These are phyloP conservation scores for Crepidodera aurea DNA, from an alignment of 2,888 invertebrate genomes.

Conservation along the genomic window DNA sequence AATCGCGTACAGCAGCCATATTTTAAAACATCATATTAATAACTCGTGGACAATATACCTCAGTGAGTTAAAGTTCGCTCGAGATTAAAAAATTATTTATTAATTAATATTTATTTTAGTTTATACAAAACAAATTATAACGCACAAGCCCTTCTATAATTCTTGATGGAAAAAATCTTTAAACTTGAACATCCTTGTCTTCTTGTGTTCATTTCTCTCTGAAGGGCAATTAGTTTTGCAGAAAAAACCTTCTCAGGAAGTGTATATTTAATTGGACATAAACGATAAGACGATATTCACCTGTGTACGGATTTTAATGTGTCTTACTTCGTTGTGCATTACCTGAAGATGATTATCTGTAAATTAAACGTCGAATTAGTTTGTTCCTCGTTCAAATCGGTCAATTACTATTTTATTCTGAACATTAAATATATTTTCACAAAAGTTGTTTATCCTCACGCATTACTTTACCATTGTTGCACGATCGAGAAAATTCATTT, in stretches of 20 bases:
- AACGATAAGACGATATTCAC: neutral
- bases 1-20: constrained; percentile 28
- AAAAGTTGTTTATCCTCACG: neutral
- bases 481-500: too few species aligned
- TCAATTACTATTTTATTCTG: neutral
- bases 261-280: neutral
- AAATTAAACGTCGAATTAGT: neutral
- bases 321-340: neutral
- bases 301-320: neutral
- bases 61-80: neutral
- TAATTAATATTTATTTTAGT: too few species aligned
- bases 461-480: neutral
- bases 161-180: too few species aligned
- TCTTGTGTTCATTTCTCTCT: too few species aligned
- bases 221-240: neutral
- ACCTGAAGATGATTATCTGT: neutral
- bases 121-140: too few species aligned
- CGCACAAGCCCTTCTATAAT: too few species aligned
- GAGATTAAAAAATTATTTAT: neutral
- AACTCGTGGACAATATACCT: constrained; percentile 19
- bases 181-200: too few species aligned
- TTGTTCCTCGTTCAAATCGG: constrained; percentile 4
- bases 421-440: neutral
- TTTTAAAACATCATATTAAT: constrained; percentile 29
- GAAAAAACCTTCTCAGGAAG: neutral